Percentiles rank a stretch among this genome's conserved stretches.
These are phyloP conservation scores for Cephonodes hylas DNA, from an alignment of 2,888 invertebrate genomes.

Conservation along the genomic window DNA sequence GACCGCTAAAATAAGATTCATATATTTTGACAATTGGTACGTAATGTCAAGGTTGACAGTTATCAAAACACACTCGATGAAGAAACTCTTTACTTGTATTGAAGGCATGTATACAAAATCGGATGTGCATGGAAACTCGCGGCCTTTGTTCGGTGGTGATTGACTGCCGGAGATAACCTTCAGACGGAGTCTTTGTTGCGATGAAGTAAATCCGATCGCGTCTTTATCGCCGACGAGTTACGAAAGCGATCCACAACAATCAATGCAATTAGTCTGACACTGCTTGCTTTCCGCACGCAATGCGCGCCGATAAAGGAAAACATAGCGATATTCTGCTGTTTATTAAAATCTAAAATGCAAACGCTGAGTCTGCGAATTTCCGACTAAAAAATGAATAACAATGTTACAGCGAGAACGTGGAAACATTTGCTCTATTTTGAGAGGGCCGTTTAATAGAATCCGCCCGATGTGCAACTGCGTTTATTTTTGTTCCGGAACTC, in stretches of 20 bases:
- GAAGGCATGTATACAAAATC: background rate
- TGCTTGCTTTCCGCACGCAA: conserved; percentile 13
- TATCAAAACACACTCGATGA: conserved; percentile 1
- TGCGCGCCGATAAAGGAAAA: conserved; percentile 10
- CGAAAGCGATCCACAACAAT: conserved; percentile 45
- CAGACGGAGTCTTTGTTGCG: conserved; percentile 35
- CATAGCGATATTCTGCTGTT: conserved; percentile 19
- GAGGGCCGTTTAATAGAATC: background rate
- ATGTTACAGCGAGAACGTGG: background rate
- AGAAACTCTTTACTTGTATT: background rate
- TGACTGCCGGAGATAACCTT: conserved; percentile 36
- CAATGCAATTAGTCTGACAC: conserved; percentile 42
- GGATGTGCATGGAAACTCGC: background rate
- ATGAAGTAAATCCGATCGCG: conserved; percentile 40
- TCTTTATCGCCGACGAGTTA: conserved; percentile 46
- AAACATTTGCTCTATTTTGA: background rate
- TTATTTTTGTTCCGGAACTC: conserved; percentile 5
- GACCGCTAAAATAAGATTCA: background rate
- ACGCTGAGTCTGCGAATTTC: background rate
- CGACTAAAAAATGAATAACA: background rate
- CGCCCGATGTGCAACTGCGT: background rate
- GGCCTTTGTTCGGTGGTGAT: conserved; percentile 12
- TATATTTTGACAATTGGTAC: conserved; percentile 1
- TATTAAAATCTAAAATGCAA: background rate
- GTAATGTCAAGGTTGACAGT: conserved; percentile 7